Evolutionary conservation across 2,113 vertebrate species (phyloP).

Genomic region (Planiliza haematocheilus): DNA sequence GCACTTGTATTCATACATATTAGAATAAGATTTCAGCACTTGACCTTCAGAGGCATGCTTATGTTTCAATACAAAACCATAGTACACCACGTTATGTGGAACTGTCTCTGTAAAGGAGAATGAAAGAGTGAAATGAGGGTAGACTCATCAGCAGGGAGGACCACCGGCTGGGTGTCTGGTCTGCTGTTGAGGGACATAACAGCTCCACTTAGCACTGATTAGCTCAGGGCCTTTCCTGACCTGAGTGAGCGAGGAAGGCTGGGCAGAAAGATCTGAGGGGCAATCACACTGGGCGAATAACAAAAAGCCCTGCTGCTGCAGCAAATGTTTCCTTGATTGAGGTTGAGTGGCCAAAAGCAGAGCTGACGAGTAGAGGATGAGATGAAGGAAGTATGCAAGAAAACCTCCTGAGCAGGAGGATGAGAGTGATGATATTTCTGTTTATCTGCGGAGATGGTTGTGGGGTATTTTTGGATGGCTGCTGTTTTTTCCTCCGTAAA

Average conservation of each 20-base stretch:
- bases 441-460: slow-evolving; percentile 85
- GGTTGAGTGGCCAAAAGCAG: slow-evolving; percentile 8
- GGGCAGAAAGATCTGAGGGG: slow-evolving; percentile 19
- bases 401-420: slow-evolving; percentile 71
- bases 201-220: slow-evolving; percentile 48
- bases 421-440: slow-evolving; percentile 82
- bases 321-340: slow-evolving; percentile 21
- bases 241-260: background rate
- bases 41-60: background rate
- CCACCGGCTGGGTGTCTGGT: slow-evolving; percentile 4
- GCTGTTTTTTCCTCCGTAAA: slow-evolving; percentile 88
- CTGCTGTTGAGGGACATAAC: slow-evolving; percentile 27
- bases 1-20: background rate
- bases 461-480: slow-evolving; percentile 85
- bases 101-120: background rate
- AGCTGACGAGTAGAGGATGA: slow-evolving; percentile 38
- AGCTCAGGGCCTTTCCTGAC: slow-evolving; percentile 58
- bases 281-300: background rate
- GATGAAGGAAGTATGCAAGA: slow-evolving; percentile 62
- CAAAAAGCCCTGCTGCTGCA: slow-evolving; percentile 8
- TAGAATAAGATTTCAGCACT: background rate
- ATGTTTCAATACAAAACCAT: background rate
- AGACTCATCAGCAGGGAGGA: slow-evolving; percentile 7
- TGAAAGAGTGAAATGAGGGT: background rate
- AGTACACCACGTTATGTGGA: background rate